Evolutionary conservation across 64 coral and sea anemone genomes (phyloP).

Genomic region (Stichodactyla helianthus): DNA sequence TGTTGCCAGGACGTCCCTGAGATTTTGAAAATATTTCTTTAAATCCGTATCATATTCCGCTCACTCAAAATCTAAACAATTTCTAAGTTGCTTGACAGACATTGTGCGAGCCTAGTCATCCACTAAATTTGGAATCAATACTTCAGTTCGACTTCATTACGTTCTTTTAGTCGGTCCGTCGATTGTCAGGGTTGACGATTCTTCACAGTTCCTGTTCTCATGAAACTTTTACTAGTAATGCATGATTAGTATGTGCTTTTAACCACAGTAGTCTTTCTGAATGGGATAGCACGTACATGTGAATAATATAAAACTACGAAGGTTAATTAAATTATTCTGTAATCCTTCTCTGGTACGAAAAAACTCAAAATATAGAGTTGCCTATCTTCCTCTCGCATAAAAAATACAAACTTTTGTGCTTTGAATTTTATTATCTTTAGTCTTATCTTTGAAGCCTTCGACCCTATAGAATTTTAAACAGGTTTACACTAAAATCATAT

Average conservation of each 20-base stretch:
- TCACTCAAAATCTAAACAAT: neutral
- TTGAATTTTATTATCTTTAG: neutral
- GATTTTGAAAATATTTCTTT: no score
- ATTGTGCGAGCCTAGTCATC: neutral
- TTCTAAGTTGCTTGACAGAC: neutral
- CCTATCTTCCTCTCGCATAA: no score
- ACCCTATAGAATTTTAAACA: neutral
- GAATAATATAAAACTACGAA: neutral
- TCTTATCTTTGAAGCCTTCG: neutral
- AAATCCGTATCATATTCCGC: no score
- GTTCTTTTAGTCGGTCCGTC: no score
- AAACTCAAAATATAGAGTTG: neutral
- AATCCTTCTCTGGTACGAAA: neutral
- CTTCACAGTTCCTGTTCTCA: no score
- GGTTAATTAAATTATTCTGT: neutral
- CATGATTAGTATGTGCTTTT: no score
- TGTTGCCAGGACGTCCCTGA: no score
- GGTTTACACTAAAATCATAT: neutral
- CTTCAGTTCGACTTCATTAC: neutral
- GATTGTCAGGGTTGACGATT: no score
- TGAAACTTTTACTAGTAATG: neutral
- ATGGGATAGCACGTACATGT: neutral
- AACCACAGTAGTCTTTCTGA: neutral
- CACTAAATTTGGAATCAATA: neutral
- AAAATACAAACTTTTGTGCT: neutral